Base-by-base conservation (phyloP, 1,140 invertebrate genomes). In the Trichoplusia ni region DNA sequence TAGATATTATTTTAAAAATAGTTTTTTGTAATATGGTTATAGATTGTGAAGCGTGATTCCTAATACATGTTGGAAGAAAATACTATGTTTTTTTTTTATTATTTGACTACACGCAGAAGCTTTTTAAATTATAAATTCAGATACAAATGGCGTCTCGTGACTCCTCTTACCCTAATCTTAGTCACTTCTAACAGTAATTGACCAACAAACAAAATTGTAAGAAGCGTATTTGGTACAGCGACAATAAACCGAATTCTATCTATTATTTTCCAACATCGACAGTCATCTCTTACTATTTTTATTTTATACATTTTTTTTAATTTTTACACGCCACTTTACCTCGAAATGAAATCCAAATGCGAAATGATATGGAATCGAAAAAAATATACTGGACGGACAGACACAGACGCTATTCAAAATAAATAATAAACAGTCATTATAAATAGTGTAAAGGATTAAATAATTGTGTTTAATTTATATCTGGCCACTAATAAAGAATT, bases 321-420 rank as follows among this genome's bases (percentile, higher is more conserved):
- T 82, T 81, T 81, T 82, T 84, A 84, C 75, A 86, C 73, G 73
- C 67, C 64, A 78, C 79, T 82, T 82, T 82, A 83, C 77, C 84
- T 66, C 53, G 23, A 75, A 74, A 75, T 69, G 16, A 35, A 63
- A 72, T 63, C 44, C 58, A 67, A 64, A 61, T 68, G 40, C 29
- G 47, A 72, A 71, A 68, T 58, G 60, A 71, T 64, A 29, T 72
- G 75, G 77, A 83, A 79, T 80, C 58, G 66, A 84, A 82, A 78
- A 51, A 71, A 80, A 82, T 31, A 58, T 29, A 85, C 78, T 90
- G 87, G 87, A 90, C 87, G 87, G 87, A 90, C 77, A 84, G 84
- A 81, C 76, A 89, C 70, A 88, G 78, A 83, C 27, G 38, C 29
- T 60, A 60, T n/a, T n/a, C n/a, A n/a, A n/a, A n/a, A n/a, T n/a